Conservation (phyloP, 2,888 invertebrate genomes). For the Dichetophora obliterata region DNA sequence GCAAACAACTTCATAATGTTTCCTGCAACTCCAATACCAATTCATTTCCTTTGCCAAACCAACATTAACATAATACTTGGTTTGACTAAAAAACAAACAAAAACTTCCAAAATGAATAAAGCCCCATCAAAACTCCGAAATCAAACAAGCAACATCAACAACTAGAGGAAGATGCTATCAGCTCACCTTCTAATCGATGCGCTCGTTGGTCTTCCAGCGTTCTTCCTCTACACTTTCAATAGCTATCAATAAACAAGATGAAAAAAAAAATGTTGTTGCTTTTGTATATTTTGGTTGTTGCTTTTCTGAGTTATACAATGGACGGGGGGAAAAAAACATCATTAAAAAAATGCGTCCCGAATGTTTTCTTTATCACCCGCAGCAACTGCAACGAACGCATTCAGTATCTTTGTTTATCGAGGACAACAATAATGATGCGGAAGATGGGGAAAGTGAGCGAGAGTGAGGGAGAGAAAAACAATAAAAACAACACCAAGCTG, state of each 20-base stretch:
- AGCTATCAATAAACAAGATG: neutral
- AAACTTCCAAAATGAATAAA: neutral
- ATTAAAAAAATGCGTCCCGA: constrained; percentile 19
- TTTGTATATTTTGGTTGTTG: neutral
- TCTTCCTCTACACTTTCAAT: neutral
- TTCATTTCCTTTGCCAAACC: neutral
- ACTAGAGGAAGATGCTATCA: neutral
- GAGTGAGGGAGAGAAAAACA: neutral
- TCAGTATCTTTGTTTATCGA: constrained; percentile 24
- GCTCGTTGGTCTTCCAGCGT: constrained; percentile 1
- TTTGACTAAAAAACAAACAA: neutral
- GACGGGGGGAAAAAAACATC: neutral
- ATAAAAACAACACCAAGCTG: neutral
- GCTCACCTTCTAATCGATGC: constrained; percentile 1
- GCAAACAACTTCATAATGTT: neutral
- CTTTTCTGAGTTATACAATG: constrained; percentile 15
- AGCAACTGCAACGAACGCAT: constrained; percentile 41
- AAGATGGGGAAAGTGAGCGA: neutral
- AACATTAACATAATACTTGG: neutral
- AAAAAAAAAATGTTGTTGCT: constrained; percentile 14
- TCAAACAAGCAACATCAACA: constrained; percentile 10
- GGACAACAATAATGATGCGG: neutral
- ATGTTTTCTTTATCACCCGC: constrained; percentile 46
- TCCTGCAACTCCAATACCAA: constrained; percentile 2
- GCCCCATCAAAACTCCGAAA: neutral